A percentile compares a stretch with the other conserved stretches of the same genome.
These are phyloP conservation scores for Danio rerio DNA, from an alignment of 2,113 vertebrate species.

Conservation along the genomic window DNA sequence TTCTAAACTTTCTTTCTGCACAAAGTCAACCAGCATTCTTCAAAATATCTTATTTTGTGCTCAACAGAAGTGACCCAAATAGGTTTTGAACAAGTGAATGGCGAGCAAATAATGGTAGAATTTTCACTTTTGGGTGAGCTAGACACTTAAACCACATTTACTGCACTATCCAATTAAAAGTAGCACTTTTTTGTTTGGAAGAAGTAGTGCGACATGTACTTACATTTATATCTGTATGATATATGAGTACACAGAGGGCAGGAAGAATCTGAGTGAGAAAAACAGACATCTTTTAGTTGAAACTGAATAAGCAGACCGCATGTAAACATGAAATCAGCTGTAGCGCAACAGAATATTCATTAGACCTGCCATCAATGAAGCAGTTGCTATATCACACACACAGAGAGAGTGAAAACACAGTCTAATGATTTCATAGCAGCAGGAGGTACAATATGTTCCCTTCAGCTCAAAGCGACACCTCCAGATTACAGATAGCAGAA, in stretches of 20 bases:
- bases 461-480: constrained; percentile 24
- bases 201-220: constrained; percentile 73
- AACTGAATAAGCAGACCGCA: background rate
- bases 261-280: constrained; percentile 87
- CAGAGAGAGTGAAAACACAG: background rate
- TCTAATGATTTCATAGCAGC: constrained; percentile 37
- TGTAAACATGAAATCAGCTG: constrained; percentile 2
- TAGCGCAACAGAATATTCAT: constrained; percentile 2
- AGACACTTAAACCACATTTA: background rate
- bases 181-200: background rate
- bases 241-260: constrained; percentile 97
- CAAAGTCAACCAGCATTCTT: too few species aligned
- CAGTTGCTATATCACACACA: constrained; percentile 3
- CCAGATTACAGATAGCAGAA: background rate
- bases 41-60: too few species aligned
- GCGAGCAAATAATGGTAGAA: too few species aligned
- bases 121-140: background rate
- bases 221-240: constrained; percentile 98
- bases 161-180: background rate
- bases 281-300: background rate
- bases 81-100: too few species aligned
- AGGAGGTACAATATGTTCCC: constrained; percentile 37
- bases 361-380: background rate
- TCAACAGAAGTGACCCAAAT: too few species aligned
- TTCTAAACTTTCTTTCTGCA: background rate